phyloP scores from a whole-genome alignment of 1,140 invertebrate species.

The Drosophila dunni region DNA sequence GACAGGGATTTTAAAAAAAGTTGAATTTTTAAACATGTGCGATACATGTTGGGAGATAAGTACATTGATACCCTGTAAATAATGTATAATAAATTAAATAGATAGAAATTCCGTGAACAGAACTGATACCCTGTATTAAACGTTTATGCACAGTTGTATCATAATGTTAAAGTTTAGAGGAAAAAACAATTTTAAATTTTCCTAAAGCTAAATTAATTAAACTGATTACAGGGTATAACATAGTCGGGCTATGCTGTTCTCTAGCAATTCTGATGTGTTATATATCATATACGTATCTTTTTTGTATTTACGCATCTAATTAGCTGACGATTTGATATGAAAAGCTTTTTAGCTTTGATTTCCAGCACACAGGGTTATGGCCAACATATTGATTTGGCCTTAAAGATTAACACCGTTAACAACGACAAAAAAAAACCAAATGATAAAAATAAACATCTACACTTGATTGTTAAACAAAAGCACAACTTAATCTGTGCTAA shows the following conservation, averaged over 20 bases:
- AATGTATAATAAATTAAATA: too few species aligned
- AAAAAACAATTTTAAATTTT: too few species aligned
- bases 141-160: too few species aligned
- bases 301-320: conserved; percentile 52
- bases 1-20: too few species aligned
- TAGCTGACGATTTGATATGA: conserved; percentile 51
- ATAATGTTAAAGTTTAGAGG: too few species aligned
- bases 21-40: too few species aligned
- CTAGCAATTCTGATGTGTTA: not conserved
- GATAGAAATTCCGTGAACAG: too few species aligned
- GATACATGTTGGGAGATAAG: too few species aligned
- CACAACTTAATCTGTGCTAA: conserved; percentile 39
- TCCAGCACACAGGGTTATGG: not conserved
- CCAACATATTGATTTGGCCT: conserved; percentile 18
- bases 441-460: not conserved
- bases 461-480: conserved; percentile 28
- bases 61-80: too few species aligned
- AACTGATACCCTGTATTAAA: too few species aligned
- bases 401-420: conserved; percentile 35
- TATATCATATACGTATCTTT: not conserved
- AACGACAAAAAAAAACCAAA: conserved; percentile 1
- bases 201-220: too few species aligned
- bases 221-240: conserved; percentile 1
- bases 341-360: conserved; percentile 37
- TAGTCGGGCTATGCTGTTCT: not conserved